phyloP scores from a whole-genome alignment of 2,113 vertebrate genomes.

The Lagopus leucura region DNA sequence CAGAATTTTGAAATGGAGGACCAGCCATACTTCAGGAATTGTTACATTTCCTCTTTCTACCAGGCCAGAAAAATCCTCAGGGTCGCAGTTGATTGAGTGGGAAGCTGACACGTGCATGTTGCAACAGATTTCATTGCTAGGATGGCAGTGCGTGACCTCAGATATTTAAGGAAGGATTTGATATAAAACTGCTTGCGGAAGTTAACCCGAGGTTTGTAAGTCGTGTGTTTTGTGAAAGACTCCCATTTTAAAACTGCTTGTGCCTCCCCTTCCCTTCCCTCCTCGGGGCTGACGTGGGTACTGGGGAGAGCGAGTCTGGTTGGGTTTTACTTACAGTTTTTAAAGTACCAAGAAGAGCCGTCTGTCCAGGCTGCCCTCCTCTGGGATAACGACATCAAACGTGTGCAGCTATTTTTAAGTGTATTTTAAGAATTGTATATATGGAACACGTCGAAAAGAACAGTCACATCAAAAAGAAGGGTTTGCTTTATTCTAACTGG shows the following conservation, averaged over 20 bases:
- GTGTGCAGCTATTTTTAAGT: constrained; percentile 80
- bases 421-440: constrained; percentile 81
- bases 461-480: constrained; percentile 55
- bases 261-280: constrained; percentile 70
- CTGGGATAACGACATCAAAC: constrained; percentile 62
- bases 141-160: constrained; percentile 67
- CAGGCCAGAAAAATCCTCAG: constrained; percentile 82
- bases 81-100: constrained; percentile 78
- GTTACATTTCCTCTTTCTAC: constrained; percentile 73
- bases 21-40: constrained; percentile 67
- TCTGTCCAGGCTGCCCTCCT: constrained; percentile 76
- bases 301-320: constrained; percentile 63
- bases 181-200: constrained; percentile 63
- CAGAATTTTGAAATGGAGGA: constrained; percentile 65
- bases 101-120: constrained; percentile 78
- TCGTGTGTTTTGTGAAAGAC: constrained; percentile 75
- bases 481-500: constrained; percentile 76
- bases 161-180: constrained; percentile 65
- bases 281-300: constrained; percentile 49
- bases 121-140: constrained; percentile 71
- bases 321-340: constrained; percentile 78
- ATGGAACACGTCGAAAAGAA: constrained; percentile 65
- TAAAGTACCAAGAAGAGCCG: constrained; percentile 71
- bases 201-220: constrained; percentile 60
- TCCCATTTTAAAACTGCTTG: constrained; percentile 77